These are phyloP conservation scores for Caenorhabditis elegans DNA, from an alignment of 1,140 invertebrate genomes.

Conservation along the genomic window WBcel235 BX284605.5:5957501-5958000, in stretches of 20 bases:
- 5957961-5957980: too few relatives aligned
- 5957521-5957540: too few relatives aligned
- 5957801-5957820: conserved; percentile 29
- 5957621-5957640: not conserved
- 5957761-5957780: not conserved
- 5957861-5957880: not conserved
- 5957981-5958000: too few relatives aligned
- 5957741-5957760: not conserved
- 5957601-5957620: too few relatives aligned
- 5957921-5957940: too few relatives aligned
- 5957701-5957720: not conserved
- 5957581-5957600: too few relatives aligned
- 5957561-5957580: not conserved
- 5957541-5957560: too few relatives aligned
- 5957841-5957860: not conserved
- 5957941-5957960: too few relatives aligned
- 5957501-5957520: too few relatives aligned
- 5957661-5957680: not conserved
- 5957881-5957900: not conserved
- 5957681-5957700: conserved; percentile 30
- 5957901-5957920: not conserved
- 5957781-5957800: conserved; percentile 1
- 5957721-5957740: not conserved
- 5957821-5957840: not conserved
- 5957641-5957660: conserved; percentile 2